Evolutionary conservation across 1,140 invertebrate genomes (phyloP), one percentile per base, ranked within the genome.

Genomic region (Orchestia grillus): DNA sequence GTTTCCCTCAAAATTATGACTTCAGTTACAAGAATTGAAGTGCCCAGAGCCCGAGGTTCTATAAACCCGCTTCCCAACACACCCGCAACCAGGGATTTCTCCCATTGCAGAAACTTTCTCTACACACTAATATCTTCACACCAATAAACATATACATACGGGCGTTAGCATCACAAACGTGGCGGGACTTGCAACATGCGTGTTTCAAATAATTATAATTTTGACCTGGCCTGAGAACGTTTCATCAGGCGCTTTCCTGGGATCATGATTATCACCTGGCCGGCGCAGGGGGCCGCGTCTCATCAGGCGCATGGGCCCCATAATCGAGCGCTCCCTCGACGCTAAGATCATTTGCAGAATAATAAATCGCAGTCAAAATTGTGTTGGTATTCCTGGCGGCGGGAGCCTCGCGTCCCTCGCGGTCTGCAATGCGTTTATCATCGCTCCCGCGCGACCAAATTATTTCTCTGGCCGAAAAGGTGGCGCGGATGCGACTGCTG

Each of bases 311-410:
- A 77, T 77, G 62, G 62, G 62, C 28, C 62, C 28, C 62, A 77
- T 77, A 77, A 77, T 77, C 62, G 62, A 77, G 62, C 62, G 11
- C 62, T 77, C 62, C 62, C 62, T 77, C 62, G 62, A 77, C 62
- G 62, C 62, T 77, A 77, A 77, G 62, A 77, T 77, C 62, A 77
- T 77, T 77, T 77, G 62, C 62, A 77, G 62, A 77, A 77, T 28
- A 77, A 77, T 77, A 77, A 77, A 77, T 77, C 62, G 62, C 62
- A 77, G 62, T 77, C 62, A 77, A 77, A 77, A 77, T 77, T 77
- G 62, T 28, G 62, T 15, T 77, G 62, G 62, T 15, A 77, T 77
- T 77, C 62, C 62, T 23, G 62, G 62, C 62, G 62, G 15, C 62
- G 47, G 62, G 62, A 77, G 62, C 62, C 11, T 77, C 62, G 62